Conservation (phyloP, 2,888 invertebrate genomes). For the Platycheirus albimanus region DNA sequence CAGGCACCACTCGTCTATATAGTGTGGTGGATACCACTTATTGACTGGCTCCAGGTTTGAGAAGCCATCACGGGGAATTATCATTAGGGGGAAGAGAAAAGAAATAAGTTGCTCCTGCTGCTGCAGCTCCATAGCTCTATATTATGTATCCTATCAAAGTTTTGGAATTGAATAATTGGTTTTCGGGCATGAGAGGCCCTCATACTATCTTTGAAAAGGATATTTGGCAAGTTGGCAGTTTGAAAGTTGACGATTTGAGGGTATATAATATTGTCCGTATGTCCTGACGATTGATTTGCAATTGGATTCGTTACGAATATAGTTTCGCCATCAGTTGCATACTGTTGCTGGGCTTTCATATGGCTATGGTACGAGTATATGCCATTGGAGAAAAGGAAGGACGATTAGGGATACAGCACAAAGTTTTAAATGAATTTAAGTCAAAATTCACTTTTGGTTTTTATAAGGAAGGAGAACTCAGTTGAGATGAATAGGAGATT, state of each 20-base stretch:
- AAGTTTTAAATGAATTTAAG: slow-evolving; percentile 69
- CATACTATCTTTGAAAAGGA: not conserved
- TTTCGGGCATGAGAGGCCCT: slow-evolving; percentile 27
- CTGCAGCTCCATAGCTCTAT: not conserved
- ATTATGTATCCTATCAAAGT: slow-evolving; percentile 33
- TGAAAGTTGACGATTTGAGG: slow-evolving; percentile 46
- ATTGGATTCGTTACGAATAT: not conserved
- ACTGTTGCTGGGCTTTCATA: not conserved
- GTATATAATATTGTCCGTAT: slow-evolving; percentile 33
- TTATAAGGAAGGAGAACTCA: not conserved
- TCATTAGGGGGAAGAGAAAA: slow-evolving; percentile 62
- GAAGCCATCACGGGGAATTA: slow-evolving; percentile 67
- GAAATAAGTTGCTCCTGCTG: slow-evolving; percentile 47
- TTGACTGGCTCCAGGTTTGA: slow-evolving; percentile 57
- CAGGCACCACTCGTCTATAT: slow-evolving; percentile 1
- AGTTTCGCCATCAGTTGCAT: not conserved
- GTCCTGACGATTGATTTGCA: slow-evolving; percentile 54
- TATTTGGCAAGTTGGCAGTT: slow-evolving; percentile 23
- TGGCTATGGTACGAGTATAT: not conserved
- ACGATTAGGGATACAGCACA: slow-evolving; percentile 58
- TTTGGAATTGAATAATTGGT: slow-evolving; percentile 70
- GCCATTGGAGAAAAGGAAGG: no score
- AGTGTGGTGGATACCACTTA: slow-evolving; percentile 58
- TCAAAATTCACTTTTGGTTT: slow-evolving; percentile 48
- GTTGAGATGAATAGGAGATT: slow-evolving; percentile 60